These are phyloP conservation scores for Fragum sueziense DNA, from an alignment of 2,888 invertebrate species.

Conservation along the genomic window DNA sequence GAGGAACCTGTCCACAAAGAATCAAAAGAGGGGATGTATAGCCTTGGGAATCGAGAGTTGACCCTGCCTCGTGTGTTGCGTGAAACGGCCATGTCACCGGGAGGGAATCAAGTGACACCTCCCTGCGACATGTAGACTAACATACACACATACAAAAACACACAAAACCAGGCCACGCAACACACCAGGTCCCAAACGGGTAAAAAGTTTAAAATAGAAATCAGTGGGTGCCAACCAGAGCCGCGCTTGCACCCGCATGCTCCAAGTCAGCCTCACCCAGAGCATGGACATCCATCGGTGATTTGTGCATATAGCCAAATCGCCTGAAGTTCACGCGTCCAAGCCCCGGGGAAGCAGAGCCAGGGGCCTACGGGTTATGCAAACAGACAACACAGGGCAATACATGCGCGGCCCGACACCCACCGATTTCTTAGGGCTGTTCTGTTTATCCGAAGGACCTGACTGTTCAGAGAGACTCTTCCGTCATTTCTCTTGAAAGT, in stretches of 20 bases:
- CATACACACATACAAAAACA: too few species aligned
- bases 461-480: too few species aligned
- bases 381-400: not conserved
- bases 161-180: not conserved
- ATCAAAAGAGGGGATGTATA: too few species aligned
- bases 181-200: not conserved
- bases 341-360: not conserved
- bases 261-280: not conserved
- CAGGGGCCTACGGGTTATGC: not conserved
- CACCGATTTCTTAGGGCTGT: too few species aligned
- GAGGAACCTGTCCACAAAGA: too few species aligned
- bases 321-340: not conserved
- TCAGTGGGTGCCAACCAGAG: not conserved
- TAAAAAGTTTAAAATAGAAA: not conserved
- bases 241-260: not conserved
- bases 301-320: not conserved
- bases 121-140: too few species aligned
- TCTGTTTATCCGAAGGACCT: not conserved
- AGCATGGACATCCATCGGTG: not conserved
- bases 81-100: too few species aligned
- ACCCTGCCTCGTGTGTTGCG: too few species aligned
- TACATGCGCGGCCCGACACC: not conserved
- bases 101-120: too few species aligned
- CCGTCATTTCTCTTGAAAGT: too few species aligned
- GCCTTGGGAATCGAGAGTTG: too few species aligned